Evolutionary conservation across 2,113 vertebrate species (phyloP).

Genomic region (Glareola pratincola): DNA sequence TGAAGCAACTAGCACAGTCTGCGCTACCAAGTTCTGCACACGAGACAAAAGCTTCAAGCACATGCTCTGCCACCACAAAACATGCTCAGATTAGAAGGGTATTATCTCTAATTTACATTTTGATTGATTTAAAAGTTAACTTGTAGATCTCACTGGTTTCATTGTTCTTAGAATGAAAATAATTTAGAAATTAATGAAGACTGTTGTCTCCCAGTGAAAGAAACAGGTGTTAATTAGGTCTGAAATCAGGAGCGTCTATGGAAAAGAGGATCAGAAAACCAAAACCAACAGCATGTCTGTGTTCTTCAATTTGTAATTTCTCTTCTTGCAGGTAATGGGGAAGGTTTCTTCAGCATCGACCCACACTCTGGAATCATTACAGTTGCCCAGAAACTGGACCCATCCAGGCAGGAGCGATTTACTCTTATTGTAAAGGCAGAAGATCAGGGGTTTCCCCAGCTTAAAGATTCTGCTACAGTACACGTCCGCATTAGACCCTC

Average conservation of each 20-base stretch:
- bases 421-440: constrained; percentile 87
- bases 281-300: not conserved
- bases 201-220: not conserved
- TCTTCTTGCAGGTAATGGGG: constrained; percentile 83
- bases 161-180: constrained; percentile 26
- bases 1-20: constrained; percentile 13
- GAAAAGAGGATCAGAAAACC: not conserved
- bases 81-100: constrained; percentile 6
- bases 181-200: not conserved
- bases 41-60: constrained; percentile 10
- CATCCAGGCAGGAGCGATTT: constrained; percentile 75
- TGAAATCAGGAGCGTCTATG: not conserved
- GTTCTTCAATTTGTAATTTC: constrained; percentile 35
- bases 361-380: constrained; percentile 81
- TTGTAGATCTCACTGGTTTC: not conserved
- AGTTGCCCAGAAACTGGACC: constrained; percentile 76
- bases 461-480: constrained; percentile 82
- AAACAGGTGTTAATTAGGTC: not conserved
- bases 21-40: constrained; percentile 16
- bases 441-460: constrained; percentile 86
- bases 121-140: constrained; percentile 23
- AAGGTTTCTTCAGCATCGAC: constrained; percentile 84
- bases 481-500: constrained; percentile 80
- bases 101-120: constrained; percentile 35
- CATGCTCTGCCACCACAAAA: constrained; percentile 28